Percentiles rank a stretch among this genome's conserved stretches.
phyloP scores from a whole-genome alignment of 2,113 vertebrate genomes.

The Macrotus californicus region DNA sequence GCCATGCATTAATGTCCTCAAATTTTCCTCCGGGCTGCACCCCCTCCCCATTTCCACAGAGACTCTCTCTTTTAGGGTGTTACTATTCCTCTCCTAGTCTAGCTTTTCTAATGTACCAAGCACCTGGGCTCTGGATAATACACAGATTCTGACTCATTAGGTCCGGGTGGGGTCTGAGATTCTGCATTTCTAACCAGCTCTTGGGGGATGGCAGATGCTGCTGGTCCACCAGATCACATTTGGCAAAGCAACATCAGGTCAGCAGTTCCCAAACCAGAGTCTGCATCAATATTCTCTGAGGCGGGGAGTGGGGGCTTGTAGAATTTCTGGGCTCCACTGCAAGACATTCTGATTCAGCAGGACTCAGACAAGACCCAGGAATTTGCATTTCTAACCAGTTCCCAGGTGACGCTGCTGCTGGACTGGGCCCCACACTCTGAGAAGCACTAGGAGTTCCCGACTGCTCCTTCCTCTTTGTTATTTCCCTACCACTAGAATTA shows the following conservation, averaged over 20 bases:
- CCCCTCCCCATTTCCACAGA: background rate
- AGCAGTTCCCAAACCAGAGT: background rate
- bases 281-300: background rate
- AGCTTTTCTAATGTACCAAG: background rate
- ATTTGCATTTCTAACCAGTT: background rate
- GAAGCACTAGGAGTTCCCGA: background rate
- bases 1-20: background rate
- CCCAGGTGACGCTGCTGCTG: background rate
- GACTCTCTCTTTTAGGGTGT: background rate
- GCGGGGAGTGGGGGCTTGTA: accelerated
- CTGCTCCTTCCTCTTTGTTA: background rate
- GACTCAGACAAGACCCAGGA: background rate
- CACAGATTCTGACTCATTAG: background rate
- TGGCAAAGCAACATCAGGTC: background rate
- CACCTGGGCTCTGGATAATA: background rate
- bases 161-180: background rate
- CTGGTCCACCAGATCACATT: background rate
- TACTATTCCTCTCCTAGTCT: background rate
- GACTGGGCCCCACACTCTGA: background rate
- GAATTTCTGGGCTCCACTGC: background rate
- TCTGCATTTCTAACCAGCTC: background rate
- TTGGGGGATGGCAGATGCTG: accelerated
- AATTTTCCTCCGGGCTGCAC: background rate
- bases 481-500: background rate
- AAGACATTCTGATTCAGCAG: background rate